Conservation (phyloP, 2,797 vertebrate species). For the Ataeniobius toweri region DNA sequence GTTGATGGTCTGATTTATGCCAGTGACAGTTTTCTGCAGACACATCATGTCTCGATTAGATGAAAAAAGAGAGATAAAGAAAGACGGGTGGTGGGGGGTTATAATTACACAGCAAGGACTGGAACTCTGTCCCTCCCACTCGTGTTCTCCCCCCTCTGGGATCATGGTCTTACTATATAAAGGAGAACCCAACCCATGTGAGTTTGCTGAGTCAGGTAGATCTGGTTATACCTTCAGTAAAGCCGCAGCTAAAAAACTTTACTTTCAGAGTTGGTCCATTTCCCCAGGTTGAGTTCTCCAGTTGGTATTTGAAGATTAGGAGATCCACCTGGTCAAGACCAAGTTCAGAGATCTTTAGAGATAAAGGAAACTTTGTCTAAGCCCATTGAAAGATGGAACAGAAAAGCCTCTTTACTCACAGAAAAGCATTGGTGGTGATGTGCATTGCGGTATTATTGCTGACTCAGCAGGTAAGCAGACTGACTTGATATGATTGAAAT, state of each 20-base stretch:
- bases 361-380: not conserved
- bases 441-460: conserved; percentile 50
- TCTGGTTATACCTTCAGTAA: conserved; percentile 1
- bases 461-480: conserved; percentile 61
- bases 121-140: conserved; percentile 22
- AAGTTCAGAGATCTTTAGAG: not conserved
- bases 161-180: conserved; percentile 54
- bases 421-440: conserved; percentile 21
- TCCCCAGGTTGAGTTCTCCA: not conserved
- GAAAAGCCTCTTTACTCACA: conserved; percentile 18
- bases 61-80: conserved; percentile 28
- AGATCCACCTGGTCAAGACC: not conserved
- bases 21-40: conserved; percentile 5
- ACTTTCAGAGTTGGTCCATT: not conserved
- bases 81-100: not conserved
- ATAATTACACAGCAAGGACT: conserved; percentile 28
- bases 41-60: conserved; percentile 13
- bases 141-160: conserved; percentile 25
- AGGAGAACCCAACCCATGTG: conserved; percentile 18
- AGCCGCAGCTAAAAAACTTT: not conserved
- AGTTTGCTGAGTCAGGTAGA: conserved; percentile 43
- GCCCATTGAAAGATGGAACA: conserved; percentile 51
- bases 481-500: not conserved
- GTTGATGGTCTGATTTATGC: not conserved
- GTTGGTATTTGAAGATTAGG: not conserved